These are phyloP conservation scores for Poeciliopsis turneri DNA, from an alignment of 2,797 vertebrate genomes.

Conservation along the genomic window DNA sequence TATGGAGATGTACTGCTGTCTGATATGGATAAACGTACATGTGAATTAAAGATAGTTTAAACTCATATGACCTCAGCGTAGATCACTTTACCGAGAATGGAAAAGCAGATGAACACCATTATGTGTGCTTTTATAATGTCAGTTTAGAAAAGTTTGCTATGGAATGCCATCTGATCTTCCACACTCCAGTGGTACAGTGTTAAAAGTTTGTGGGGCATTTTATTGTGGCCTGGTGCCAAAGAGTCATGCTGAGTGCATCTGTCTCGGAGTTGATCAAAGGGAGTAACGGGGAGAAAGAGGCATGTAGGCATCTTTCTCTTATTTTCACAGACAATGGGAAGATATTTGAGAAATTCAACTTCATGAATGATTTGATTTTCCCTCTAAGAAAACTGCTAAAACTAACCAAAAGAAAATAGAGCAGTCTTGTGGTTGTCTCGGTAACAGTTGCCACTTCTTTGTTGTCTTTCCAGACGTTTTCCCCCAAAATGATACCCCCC, in stretches of 20 bases:
- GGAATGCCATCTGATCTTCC: constrained; percentile 30
- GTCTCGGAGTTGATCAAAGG: constrained; percentile 33
- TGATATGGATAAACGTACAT: constrained; percentile 70
- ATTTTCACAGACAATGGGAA: constrained; percentile 44
- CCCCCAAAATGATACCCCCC: constrained; percentile 36
- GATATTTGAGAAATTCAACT: constrained; percentile 37
- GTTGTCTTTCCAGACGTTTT: constrained; percentile 65
- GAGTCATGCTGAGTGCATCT: constrained; percentile 54
- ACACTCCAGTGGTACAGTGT: constrained; percentile 29
- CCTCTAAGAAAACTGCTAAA: constrained; percentile 45
- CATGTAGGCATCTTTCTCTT: constrained; percentile 39
- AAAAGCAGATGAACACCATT: constrained; percentile 34
- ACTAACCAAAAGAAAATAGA: constrained; percentile 59
- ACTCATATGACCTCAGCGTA: constrained; percentile 48
- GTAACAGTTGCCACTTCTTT: constrained; percentile 67
- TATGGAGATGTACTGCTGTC: constrained; percentile 36
- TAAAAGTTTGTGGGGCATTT: constrained; percentile 41
- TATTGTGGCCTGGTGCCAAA: constrained; percentile 14
- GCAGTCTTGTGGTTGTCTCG: constrained; percentile 51
- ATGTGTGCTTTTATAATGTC: constrained; percentile 16
- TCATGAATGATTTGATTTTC: constrained; percentile 50
- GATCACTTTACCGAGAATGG: constrained; percentile 31
- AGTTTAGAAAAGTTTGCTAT: constrained; percentile 6
- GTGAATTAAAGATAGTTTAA: constrained; percentile 26
- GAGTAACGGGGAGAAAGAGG: constrained; percentile 10